Conservation (phyloP, 2,113 vertebrate genomes). For the Monarcha castaneiventris region DNA sequence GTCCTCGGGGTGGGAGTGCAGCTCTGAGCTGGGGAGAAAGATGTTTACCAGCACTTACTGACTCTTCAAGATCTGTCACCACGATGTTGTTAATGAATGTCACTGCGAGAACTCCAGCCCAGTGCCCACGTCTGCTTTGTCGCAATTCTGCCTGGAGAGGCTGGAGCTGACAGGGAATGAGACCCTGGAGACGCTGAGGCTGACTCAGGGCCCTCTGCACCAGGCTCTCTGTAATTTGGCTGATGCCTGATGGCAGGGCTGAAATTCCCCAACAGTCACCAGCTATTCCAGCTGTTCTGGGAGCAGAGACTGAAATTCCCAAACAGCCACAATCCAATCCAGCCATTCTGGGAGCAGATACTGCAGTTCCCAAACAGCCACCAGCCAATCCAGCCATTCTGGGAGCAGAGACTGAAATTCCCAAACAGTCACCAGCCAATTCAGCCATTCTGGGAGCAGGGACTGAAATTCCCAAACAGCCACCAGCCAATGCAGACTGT, state of each 20-base stretch:
- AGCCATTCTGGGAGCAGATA: neutral
- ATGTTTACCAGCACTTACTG: neutral
- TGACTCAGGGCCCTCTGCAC: conserved; percentile 1
- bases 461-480: neutral
- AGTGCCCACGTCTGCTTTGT: neutral
- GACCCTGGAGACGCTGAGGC: neutral
- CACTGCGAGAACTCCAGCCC: neutral
- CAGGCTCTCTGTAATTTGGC: neutral
- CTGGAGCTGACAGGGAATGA: neutral
- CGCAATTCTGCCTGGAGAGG: neutral
- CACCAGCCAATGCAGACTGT: neutral
- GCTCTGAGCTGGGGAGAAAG: neutral
- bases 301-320: neutral
- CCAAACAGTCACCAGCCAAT: neutral
- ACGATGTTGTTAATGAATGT: neutral
- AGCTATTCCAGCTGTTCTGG: neutral
- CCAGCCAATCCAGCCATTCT: neutral
- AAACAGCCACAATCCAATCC: neutral
- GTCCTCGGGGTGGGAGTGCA: neutral
- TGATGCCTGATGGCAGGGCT: neutral
- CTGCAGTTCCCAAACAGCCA: neutral
- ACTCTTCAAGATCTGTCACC: neutral
- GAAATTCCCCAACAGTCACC: neutral
- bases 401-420: neutral
- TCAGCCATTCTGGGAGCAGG: neutral